These are phyloP conservation scores for Ceuthmochares aereus DNA, from an alignment of 2,113 vertebrate species.

Conservation along the genomic window DNA sequence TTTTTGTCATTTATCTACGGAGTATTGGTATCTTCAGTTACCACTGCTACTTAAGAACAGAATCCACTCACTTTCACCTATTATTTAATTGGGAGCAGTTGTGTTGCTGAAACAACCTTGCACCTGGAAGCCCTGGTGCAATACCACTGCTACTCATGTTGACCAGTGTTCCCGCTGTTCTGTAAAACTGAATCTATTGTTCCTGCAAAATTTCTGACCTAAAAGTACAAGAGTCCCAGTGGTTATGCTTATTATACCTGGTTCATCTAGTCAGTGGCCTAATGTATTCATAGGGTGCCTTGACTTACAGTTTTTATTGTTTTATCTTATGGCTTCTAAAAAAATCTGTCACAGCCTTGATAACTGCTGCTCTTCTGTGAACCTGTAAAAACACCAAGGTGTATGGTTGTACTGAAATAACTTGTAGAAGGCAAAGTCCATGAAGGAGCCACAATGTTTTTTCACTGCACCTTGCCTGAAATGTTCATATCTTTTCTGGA, in stretches of 20 bases:
- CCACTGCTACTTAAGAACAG: neutral
- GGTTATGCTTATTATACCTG: neutral
- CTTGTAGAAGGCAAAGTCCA: neutral
- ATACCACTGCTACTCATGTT: neutral
- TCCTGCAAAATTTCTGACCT: constrained; percentile 17
- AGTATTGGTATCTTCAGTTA: neutral
- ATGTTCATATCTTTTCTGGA: constrained; percentile 69
- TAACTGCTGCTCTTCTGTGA: neutral
- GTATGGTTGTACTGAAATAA: neutral
- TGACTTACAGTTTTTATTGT: neutral
- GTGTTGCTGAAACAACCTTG: neutral
- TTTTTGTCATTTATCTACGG: neutral
- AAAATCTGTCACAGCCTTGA: neutral
- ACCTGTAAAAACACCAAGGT: constrained; percentile 7
- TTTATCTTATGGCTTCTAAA: neutral
- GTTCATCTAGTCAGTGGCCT: neutral
- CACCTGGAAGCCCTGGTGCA: neutral
- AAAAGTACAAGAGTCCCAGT: neutral
- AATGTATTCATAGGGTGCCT: neutral
- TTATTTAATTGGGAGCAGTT: neutral
- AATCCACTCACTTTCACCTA: neutral
- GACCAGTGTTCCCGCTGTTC: neutral
- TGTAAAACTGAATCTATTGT: neutral
- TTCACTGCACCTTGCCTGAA: constrained; percentile 49
- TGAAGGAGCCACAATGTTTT: constrained; percentile 8